Evolutionary conservation across 2,797 vertebrate species (phyloP).

Genomic region (Falco rusticolus): DNA sequence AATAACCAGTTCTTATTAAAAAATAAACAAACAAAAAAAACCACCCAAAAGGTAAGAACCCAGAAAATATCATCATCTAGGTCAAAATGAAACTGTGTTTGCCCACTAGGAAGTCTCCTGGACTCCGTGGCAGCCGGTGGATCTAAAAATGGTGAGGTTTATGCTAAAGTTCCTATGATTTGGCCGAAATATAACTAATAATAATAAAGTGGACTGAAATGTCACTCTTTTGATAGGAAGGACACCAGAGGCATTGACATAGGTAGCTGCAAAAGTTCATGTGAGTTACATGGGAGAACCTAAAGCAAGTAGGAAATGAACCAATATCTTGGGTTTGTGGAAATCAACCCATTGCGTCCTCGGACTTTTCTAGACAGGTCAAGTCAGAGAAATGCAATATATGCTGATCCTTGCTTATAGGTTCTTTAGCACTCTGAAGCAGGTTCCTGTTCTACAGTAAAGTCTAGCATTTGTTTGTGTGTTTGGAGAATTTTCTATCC

Average conservation of each 20-base stretch:
- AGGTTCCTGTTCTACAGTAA: slow-evolving; percentile 48
- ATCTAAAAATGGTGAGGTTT: neutral
- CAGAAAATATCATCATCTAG: neutral
- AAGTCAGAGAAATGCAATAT: neutral
- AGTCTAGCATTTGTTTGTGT: slow-evolving; percentile 62
- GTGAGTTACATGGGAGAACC: neutral
- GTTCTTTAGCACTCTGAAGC: neutral
- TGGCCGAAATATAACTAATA: neutral
- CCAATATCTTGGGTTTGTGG: neutral
- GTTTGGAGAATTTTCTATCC: neutral
- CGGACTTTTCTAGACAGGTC: neutral
- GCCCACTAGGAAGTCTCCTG: neutral
- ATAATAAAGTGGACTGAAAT: neutral
- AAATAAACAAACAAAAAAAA: neutral
- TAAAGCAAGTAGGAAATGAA: neutral
- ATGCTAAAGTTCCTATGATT: neutral
- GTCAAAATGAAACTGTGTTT: neutral
- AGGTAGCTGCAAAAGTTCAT: neutral
- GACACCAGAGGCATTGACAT: neutral
- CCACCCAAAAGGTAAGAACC: neutral
- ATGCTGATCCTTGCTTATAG: neutral
- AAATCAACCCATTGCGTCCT: neutral
- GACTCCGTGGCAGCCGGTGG: neutral
- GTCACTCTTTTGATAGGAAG: neutral
- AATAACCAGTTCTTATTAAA: neutral